Conservation (phyloP, 92 coral and sea anemone genomes). For the Plumapathes pennacea region DNA sequence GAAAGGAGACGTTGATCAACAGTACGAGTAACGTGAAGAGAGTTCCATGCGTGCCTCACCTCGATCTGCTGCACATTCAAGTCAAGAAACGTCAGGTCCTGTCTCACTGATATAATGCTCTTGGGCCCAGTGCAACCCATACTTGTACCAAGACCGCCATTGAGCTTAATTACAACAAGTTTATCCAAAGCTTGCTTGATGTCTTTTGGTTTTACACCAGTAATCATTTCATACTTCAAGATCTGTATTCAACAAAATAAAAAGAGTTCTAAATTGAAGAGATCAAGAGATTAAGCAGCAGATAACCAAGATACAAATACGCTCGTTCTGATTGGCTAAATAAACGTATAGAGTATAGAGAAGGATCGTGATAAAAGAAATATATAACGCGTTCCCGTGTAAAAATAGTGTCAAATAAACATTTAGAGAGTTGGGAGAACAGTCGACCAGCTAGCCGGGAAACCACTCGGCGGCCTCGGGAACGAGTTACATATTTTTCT, state of each 20-base stretch:
- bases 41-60: constrained; percentile 49
- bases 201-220: constrained; percentile 28
- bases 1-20: no score
- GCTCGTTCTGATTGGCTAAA: no score
- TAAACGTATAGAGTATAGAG: no score
- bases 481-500: no score
- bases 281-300: no score
- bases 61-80: constrained; percentile 91
- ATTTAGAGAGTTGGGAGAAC: not conserved
- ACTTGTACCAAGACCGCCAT: constrained; percentile 98
- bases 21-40: no score
- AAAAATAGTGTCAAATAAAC: not conserved
- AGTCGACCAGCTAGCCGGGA: no score
- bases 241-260: constrained; percentile 36
- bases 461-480: no score
- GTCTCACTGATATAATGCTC: constrained; percentile 84
- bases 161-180: constrained; percentile 89
- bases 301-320: no score
- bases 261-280: no score
- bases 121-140: constrained; percentile 98
- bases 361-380: not conserved
- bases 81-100: constrained; percentile 90
- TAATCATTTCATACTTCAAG: constrained; percentile 49
- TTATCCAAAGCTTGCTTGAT: constrained; percentile 68
- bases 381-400: not conserved